Percentiles rank a stretch among this genome's conserved stretches.
phyloP scores from a whole-genome alignment of 2,888 invertebrate species.

The Drosophila yooni region DNA sequence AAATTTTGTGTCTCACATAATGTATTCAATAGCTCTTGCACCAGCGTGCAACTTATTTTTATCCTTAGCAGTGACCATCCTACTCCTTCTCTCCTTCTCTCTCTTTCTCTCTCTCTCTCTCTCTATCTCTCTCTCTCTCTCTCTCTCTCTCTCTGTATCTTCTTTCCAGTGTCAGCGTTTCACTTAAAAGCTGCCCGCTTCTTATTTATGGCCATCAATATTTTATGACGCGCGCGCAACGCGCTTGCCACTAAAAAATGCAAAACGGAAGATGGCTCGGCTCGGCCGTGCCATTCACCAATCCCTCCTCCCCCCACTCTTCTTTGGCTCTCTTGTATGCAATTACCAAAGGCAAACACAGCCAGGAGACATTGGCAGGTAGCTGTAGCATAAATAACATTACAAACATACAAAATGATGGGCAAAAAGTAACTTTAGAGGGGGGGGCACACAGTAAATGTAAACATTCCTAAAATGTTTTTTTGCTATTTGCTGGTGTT shows the following conservation, averaged over 20 bases:
- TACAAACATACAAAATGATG: constrained; percentile 1
- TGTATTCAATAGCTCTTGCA: not conserved
- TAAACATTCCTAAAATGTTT: not conserved
- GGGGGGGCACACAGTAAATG: not conserved
- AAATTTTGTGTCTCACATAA: not conserved
- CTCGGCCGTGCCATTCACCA: not conserved
- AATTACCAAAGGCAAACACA: constrained; percentile 36
- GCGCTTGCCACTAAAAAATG: constrained; percentile 43
- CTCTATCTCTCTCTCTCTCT: not conserved
- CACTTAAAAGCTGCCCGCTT: constrained; percentile 69
- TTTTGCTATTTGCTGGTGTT: not conserved
- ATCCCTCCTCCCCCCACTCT: not conserved
- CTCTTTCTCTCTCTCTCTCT: not conserved
- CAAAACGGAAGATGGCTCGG: constrained; percentile 36
- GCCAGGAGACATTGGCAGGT: constrained; percentile 3
- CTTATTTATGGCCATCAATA: constrained; percentile 76
- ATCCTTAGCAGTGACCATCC: not conserved
- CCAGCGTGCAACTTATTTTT: constrained; percentile 53
- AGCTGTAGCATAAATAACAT: constrained; percentile 23
- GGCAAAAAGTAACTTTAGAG: not conserved
- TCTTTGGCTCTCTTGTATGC: constrained; percentile 11
- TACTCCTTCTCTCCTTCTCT: not conserved
- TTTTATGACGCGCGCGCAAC: constrained; percentile 73
- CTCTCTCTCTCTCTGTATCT: not conserved
- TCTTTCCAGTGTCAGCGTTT: constrained; percentile 20